These are phyloP conservation scores for Cerceris rybyensis DNA, from an alignment of 2,888 invertebrate species.

Conservation along the genomic window DNA sequence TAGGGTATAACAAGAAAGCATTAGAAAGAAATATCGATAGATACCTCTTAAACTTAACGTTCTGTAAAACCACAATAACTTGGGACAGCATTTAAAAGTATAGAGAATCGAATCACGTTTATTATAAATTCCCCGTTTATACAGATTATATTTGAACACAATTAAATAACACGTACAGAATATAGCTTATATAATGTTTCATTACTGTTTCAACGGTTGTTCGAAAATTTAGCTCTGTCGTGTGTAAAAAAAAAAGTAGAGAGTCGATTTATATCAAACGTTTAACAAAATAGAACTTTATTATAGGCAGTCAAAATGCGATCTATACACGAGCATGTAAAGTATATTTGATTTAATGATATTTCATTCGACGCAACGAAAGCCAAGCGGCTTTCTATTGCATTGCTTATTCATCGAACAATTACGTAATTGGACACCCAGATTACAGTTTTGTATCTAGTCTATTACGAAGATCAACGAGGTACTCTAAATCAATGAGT, in stretches of 20 bases:
- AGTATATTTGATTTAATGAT: slow-evolving; percentile 16
- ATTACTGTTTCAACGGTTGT: slow-evolving; percentile 15
- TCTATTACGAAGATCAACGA: slow-evolving; percentile 37
- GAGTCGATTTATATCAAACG: slow-evolving; percentile 16
- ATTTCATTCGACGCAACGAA: too few species aligned
- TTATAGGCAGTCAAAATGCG: slow-evolving; percentile 3
- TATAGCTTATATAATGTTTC: slow-evolving; percentile 19
- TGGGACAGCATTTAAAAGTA: slow-evolving; percentile 16
- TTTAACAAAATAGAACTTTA: slow-evolving; percentile 7
- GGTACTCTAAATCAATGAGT: slow-evolving; percentile 18
- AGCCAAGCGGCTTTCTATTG: too few species aligned
- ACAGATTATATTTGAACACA: slow-evolving; percentile 17
- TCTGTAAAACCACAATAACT: slow-evolving; percentile 29
- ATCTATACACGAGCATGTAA: slow-evolving; percentile 11
- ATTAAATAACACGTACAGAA: slow-evolving; percentile 11
- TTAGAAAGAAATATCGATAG: slow-evolving; percentile 21
- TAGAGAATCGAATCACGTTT: slow-evolving; percentile 30
- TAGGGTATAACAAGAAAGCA: slow-evolving; percentile 21
- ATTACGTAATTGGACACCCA: slow-evolving; percentile 4
- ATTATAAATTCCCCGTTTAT: slow-evolving; percentile 29
- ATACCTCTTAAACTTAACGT: slow-evolving; percentile 27
- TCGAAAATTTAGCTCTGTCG: slow-evolving; percentile 16
- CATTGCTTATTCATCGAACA: too few species aligned
- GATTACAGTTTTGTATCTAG: slow-evolving; percentile 48
- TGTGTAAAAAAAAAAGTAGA: background rate